phyloP scores from a whole-genome alignment of 2,797 vertebrate genomes.

The Valencia hispanica region DNA sequence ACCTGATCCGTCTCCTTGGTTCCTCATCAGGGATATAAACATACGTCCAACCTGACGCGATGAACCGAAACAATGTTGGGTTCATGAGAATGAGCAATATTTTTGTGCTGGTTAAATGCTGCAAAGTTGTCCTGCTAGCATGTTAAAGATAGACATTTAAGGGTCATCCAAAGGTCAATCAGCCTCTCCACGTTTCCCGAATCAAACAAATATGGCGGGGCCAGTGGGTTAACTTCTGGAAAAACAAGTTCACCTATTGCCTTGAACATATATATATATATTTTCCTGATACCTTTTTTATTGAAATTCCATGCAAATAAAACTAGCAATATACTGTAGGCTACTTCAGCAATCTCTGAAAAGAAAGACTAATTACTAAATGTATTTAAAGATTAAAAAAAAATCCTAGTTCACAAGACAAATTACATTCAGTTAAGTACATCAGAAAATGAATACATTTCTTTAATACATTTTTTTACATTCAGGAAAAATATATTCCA shows the following conservation, averaged over 20 bases:
- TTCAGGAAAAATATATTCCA: no score
- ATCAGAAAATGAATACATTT: no score
- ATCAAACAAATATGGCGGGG: not conserved
- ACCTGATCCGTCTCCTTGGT: not conserved
- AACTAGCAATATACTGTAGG: not conserved
- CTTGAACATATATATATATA: not conserved
- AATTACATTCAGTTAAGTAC: no score
- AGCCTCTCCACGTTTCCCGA: not conserved
- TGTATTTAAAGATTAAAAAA: no score
- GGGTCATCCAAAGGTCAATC: not conserved
- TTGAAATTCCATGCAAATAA: not conserved
- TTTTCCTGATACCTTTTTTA: not conserved
- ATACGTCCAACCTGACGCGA: not conserved
- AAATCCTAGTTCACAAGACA: no score
- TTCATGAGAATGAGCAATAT: not conserved
- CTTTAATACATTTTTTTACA: no score
- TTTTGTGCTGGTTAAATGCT: not conserved
- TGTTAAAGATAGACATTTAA: not conserved
- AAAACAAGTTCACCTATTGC: not conserved
- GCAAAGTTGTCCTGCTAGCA: not conserved
- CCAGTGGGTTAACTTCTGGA: not conserved
- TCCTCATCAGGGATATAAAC: not conserved
- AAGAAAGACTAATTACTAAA: no score
- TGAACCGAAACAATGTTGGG: not conserved
- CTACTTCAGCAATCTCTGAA: no score